Conservation (phyloP, 2,113 vertebrate genomes). For the Lathamus discolor region DNA sequence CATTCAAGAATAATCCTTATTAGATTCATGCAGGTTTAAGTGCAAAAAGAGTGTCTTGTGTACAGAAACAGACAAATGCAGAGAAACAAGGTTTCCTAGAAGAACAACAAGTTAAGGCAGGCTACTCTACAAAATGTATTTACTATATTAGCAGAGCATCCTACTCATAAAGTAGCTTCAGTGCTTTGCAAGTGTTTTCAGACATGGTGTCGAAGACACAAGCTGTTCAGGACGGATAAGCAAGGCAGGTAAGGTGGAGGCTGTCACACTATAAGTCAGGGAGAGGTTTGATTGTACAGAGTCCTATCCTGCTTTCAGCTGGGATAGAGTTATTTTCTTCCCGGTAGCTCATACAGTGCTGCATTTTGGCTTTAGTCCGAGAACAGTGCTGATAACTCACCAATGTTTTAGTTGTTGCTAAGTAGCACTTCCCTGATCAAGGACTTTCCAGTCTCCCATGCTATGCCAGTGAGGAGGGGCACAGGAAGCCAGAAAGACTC, state of each 20-base stretch:
- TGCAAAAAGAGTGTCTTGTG: background rate
- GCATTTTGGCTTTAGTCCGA: background rate
- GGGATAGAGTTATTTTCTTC: background rate
- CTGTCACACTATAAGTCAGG: background rate
- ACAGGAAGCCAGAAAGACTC: background rate
- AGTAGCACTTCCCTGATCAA: background rate
- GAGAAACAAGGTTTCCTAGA: background rate
- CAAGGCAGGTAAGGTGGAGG: background rate
- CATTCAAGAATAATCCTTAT: background rate
- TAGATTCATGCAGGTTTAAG: background rate
- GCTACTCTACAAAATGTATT: background rate
- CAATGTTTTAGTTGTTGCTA: background rate
- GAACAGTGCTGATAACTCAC: background rate
- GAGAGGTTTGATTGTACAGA: background rate
- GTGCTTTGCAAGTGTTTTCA: background rate
- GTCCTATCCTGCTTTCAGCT: background rate
- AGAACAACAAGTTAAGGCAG: background rate
- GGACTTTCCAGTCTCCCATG: background rate
- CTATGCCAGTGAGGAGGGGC: background rate
- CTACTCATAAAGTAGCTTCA: background rate
- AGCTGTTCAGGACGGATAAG: background rate
- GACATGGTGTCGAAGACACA: background rate
- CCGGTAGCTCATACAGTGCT: background rate
- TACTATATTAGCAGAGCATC: background rate
- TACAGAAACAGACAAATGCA: background rate